Conservation (phyloP, 2,113 vertebrate species). For the Pelmatolapia mariae region DNA sequence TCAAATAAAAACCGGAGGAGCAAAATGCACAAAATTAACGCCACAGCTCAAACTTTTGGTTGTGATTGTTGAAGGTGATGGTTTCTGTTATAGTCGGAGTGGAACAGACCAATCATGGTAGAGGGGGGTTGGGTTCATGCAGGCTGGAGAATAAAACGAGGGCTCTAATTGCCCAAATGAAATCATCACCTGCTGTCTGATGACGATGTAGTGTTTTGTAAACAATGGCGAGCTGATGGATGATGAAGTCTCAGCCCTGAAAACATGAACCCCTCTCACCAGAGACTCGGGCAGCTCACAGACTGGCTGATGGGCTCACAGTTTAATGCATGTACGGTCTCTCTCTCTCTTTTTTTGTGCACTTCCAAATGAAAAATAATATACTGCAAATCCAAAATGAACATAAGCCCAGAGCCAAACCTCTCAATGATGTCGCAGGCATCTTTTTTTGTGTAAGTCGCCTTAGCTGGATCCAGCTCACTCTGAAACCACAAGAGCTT, state of each 20-base stretch:
- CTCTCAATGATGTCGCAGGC: conserved; percentile 86
- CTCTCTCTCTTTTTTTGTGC: not conserved
- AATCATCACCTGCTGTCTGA: not conserved
- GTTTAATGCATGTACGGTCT: not conserved
- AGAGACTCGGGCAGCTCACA: not conserved
- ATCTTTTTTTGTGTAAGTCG: conserved; percentile 79
- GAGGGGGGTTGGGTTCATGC: not conserved
- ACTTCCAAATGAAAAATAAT: not conserved
- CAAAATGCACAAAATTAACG: not conserved
- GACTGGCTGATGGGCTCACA: not conserved
- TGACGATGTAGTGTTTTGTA: not conserved
- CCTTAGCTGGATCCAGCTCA: conserved; percentile 80
- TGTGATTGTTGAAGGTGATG: not conserved
- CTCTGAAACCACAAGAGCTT: conserved; percentile 92
- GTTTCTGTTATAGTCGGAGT: not conserved
- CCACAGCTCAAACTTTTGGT: not conserved
- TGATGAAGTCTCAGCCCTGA: not conserved
- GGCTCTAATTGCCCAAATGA: not conserved
- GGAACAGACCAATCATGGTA: not conserved
- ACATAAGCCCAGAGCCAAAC: conserved; percentile 7
- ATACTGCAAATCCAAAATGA: not conserved
- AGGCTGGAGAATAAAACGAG: not conserved
- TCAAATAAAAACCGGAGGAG: not conserved
- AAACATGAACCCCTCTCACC: not conserved
- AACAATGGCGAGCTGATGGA: not conserved